Conservation (phyloP, 2,113 vertebrate species). For the Saccopteryx bilineata region DNA sequence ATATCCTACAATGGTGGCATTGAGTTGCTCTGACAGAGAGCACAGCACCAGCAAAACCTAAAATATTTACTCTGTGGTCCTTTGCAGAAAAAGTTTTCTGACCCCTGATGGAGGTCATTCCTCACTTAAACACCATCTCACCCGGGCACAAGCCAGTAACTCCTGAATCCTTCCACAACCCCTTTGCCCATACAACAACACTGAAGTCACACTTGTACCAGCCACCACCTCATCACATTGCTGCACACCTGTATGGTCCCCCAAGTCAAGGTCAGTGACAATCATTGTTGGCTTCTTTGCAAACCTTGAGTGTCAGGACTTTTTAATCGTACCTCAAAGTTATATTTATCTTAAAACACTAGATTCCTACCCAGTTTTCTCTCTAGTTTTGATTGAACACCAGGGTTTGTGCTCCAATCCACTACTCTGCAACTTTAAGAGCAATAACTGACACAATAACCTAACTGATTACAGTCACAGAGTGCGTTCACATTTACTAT, state of each 20-base stretch:
- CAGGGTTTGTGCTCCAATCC: neutral
- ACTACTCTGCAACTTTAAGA: neutral
- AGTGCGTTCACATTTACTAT: neutral
- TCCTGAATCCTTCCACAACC: neutral
- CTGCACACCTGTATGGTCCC: neutral
- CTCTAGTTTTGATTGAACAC: neutral
- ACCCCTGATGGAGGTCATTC: neutral
- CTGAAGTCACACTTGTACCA: neutral
- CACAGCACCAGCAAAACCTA: neutral
- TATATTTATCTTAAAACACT: conserved; percentile 1
- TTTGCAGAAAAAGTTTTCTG: neutral
- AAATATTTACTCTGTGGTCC: conserved; percentile 4
- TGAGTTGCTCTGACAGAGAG: neutral
- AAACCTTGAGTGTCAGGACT: neutral
- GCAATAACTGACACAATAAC: neutral
- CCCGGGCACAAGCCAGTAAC: neutral
- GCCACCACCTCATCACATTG: neutral
- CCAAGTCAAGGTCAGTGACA: neutral
- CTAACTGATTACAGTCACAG: neutral
- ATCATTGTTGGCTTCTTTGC: neutral
- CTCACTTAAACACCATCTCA: neutral
- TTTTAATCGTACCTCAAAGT: neutral
- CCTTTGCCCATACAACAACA: neutral
- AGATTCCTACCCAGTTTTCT: neutral
- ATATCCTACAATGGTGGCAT: neutral